Conservation (phyloP, 2,888 invertebrate species). For the Noctua fimbriata region DNA sequence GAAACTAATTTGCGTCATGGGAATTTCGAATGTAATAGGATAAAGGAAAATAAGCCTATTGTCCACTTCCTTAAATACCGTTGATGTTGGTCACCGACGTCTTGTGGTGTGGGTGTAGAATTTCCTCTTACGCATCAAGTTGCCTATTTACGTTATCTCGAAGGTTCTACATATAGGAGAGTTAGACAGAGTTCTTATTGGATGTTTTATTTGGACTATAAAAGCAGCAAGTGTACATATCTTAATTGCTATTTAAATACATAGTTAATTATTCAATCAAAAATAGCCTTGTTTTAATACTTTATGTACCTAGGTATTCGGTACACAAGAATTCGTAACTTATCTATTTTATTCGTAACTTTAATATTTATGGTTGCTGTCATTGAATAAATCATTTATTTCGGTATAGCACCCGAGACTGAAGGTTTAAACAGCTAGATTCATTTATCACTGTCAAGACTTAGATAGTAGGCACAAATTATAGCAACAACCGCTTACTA, state of each 20-base stretch:
- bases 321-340: background rate
- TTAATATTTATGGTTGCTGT: background rate
- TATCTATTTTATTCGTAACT: conserved; percentile 3
- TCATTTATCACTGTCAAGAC: conserved; percentile 46
- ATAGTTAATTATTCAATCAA: background rate
- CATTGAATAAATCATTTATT: conserved; percentile 39
- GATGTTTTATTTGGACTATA: background rate
- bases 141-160: background rate
- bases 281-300: background rate
- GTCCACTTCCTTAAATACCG: conserved; percentile 17
- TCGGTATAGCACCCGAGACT: background rate
- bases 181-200: background rate
- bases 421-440: background rate
- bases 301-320: background rate
- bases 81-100: background rate
- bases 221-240: background rate
- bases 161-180: background rate
- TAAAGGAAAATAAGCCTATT: background rate
- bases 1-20: conserved; percentile 22
- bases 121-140: conserved; percentile 5
- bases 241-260: background rate
- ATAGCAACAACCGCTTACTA: conserved; percentile 11
- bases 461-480: conserved; percentile 3
- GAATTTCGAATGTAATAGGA: background rate
- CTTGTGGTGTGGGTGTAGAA: conserved; percentile 4